phyloP scores from a whole-genome alignment of 2,797 vertebrate genomes.

The Thamnophis elegans region DNA sequence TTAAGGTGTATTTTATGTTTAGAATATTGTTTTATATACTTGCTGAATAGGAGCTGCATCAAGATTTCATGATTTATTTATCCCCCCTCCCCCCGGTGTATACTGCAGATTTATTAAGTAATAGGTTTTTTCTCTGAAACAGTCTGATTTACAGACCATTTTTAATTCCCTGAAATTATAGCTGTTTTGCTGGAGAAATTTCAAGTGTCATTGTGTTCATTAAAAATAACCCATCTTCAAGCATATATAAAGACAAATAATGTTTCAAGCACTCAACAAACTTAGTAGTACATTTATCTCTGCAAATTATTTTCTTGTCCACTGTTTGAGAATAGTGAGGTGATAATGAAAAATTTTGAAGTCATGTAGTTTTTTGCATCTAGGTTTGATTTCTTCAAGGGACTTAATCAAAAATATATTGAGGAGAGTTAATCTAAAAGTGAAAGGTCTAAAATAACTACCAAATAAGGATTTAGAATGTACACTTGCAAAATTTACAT shows the following conservation, averaged over 20 bases:
- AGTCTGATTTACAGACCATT: conserved; percentile 21
- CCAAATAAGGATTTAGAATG: background rate
- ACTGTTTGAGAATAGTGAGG: background rate
- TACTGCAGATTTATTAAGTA: conserved; percentile 48
- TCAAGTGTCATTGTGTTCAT: conserved; percentile 36
- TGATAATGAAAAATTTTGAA: conserved; percentile 32
- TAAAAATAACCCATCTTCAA: conserved; percentile 33
- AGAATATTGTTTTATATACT: conserved; percentile 30
- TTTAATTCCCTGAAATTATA: conserved; percentile 46
- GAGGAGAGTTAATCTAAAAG: background rate
- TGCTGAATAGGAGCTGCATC: conserved; percentile 14
- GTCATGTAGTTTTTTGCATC: conserved; percentile 15
- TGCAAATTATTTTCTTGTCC: conserved; percentile 6
- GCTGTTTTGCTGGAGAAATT: conserved; percentile 36
- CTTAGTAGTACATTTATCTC: conserved; percentile 33
- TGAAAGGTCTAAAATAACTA: background rate
- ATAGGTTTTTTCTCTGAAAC: conserved; percentile 33
- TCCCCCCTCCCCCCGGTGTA: background rate
- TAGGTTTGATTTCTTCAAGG: conserved; percentile 1
- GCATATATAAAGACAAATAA: conserved; percentile 27
- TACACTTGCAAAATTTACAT: background rate
- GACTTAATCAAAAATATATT: conserved; percentile 13
- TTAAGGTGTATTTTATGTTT: conserved; percentile 20
- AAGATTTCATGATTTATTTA: conserved; percentile 40
- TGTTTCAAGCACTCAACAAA: conserved; percentile 10